These are phyloP conservation scores for Zosterops borbonicus DNA, from an alignment of 2,113 vertebrate genomes.

Conservation along the genomic window DNA sequence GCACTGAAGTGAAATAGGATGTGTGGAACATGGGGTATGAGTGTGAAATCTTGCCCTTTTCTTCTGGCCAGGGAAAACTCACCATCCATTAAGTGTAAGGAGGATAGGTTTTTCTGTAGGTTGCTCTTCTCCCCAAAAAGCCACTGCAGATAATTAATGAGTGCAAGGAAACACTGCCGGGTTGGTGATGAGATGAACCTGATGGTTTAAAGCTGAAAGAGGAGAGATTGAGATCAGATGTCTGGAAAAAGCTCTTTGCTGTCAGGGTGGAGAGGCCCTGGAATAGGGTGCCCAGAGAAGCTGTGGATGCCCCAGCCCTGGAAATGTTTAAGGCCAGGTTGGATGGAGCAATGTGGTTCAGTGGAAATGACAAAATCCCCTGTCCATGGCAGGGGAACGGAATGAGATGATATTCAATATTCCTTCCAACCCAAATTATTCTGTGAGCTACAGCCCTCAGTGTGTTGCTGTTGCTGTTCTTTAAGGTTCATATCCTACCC, in stretches of 20 bases:
- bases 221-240: background rate
- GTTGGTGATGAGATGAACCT: background rate
- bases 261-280: background rate
- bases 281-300: background rate
- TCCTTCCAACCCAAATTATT: background rate
- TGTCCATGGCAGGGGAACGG: background rate
- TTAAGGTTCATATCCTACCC: background rate
- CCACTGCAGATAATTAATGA: background rate
- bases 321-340: background rate
- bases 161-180: background rate
- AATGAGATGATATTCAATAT: background rate
- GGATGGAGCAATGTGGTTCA: background rate
- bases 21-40: fast-evolving
- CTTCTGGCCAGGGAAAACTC: background rate
- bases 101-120: background rate
- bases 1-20: background rate
- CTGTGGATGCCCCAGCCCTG: background rate
- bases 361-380: too few species aligned
- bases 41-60: fast-evolving
- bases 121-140: background rate
- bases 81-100: background rate
- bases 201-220: background rate
- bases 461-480: background rate
- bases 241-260: background rate
- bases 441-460: background rate